phyloP scores from a whole-genome alignment of 2,113 vertebrate genomes.

The Podocnemis expansa region DNA sequence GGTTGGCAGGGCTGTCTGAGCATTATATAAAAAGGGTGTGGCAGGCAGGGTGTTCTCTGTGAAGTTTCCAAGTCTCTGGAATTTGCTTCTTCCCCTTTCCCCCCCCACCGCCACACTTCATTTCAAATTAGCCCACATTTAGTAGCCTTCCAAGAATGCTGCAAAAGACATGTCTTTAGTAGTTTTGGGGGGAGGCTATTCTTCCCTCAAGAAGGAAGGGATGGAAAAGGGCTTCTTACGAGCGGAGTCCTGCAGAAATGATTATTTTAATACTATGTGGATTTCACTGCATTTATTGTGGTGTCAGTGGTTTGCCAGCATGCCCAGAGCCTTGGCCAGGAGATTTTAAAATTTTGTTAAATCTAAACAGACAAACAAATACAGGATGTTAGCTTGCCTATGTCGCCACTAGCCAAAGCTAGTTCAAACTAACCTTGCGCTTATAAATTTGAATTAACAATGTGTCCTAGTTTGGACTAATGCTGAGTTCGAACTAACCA shows the following conservation, averaged over 20 bases:
- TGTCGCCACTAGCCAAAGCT: too few species aligned
- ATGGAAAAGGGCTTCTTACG: background rate
- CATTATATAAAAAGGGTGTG: background rate
- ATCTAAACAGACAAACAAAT: background rate
- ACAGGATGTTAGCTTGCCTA: fast-evolving
- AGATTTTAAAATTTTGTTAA: fast-evolving
- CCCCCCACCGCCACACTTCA: background rate
- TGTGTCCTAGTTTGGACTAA: too few species aligned
- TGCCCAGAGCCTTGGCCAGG: background rate
- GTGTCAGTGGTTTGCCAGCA: background rate
- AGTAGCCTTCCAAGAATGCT: background rate
- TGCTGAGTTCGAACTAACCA: too few species aligned
- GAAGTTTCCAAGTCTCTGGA: background rate
- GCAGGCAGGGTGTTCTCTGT: background rate
- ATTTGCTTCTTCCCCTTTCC: background rate
- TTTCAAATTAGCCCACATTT: background rate
- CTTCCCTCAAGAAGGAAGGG: background rate
- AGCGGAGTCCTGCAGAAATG: background rate
- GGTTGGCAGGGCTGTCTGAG: background rate
- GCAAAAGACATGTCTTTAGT: background rate
- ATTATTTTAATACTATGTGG: background rate
- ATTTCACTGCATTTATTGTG: background rate
- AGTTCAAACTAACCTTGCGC: too few species aligned
- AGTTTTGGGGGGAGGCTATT: background rate
- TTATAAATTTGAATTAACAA: too few species aligned